Base-by-base conservation (phyloP, 2,888 invertebrate genomes). In the Fabriciana adippe region DNA sequence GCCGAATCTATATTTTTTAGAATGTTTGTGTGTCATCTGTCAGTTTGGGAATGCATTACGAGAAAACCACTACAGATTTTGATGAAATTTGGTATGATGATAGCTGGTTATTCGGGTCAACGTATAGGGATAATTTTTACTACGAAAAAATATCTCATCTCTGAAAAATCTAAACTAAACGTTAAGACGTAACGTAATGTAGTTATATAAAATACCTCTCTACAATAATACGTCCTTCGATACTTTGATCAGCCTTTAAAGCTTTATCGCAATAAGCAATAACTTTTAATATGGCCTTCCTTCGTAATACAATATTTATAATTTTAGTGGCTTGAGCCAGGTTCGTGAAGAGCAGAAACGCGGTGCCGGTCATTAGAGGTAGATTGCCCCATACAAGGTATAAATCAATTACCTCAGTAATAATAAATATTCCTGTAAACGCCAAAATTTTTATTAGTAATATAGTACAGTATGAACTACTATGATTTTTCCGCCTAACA, bases 401-500 rank as follows among this genome's bases (percentile, higher is more conserved):
- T 61, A 94, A 74, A 74, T 93, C 93, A 3, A 92, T 84, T 0
- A 90, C 77, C 82, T 94, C 93, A 35, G 89, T 88, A 16, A 91
- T 75, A 1, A 93, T 74, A 75, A 90, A 93, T 4, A 84, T 84
- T 0, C 92, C 90, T 90, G 3, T 11, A 53, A 57, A 35, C n/a
- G 5, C 15, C 21, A 50, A 45, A 16, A 13, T 35, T 3, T 4
- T 51, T n/a, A 60, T 48, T 26, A 21, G 5, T 16, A 4, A 54
- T 11, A 54, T 11, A 26, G 26, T 54, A 21, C 26, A 18, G 15
- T 15, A 14, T 13, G 15, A 54, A 26, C 26, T 13, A 54, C 26
- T 11, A 45, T 48, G 16, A 51, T 16, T n/a, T 16, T 50, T 16
- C 8, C 4, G 26, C 26, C 26, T 4, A 26, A 26, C 5, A 26